Conservation (phyloP, 1,140 invertebrate species). For the Atta texana region DNA sequence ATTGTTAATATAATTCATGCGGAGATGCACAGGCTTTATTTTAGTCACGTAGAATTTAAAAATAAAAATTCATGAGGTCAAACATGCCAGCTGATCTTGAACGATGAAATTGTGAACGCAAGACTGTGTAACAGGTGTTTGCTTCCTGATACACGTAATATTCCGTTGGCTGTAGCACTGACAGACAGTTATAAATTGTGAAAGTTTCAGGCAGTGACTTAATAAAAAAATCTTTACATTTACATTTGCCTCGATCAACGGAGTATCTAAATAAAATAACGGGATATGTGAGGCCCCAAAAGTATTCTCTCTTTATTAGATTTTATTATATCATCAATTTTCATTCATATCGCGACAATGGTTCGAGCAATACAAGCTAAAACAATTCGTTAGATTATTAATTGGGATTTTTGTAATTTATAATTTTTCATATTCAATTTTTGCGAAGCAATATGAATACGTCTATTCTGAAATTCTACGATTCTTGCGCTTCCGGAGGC, state of each 20-base stretch:
- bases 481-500: not conserved
- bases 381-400: not conserved
- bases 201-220: constrained; percentile 7
- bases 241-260: constrained; percentile 11
- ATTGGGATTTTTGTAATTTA: not conserved
- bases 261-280: constrained; percentile 10
- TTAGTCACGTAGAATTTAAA: not conserved
- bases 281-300: not conserved
- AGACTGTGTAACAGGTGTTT: constrained; percentile 36
- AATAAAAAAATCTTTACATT: constrained; percentile 31
- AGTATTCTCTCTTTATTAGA: not conserved
- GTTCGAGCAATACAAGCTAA: not conserved
- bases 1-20: not conserved
- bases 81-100: constrained; percentile 32
- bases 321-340: not conserved
- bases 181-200: constrained; percentile 32
- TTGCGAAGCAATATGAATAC: not conserved
- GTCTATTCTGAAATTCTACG: not conserved
- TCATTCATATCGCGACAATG: not conserved
- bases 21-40: not conserved
- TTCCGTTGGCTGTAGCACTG: constrained; percentile 27
- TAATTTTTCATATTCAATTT: not conserved
- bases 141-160: constrained; percentile 32
- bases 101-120: constrained; percentile 8
- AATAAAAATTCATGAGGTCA: constrained; percentile 30